Base-by-base conservation (phyloP, 2,797 vertebrate species). In the Gobionotothen gibberifrons region DNA sequence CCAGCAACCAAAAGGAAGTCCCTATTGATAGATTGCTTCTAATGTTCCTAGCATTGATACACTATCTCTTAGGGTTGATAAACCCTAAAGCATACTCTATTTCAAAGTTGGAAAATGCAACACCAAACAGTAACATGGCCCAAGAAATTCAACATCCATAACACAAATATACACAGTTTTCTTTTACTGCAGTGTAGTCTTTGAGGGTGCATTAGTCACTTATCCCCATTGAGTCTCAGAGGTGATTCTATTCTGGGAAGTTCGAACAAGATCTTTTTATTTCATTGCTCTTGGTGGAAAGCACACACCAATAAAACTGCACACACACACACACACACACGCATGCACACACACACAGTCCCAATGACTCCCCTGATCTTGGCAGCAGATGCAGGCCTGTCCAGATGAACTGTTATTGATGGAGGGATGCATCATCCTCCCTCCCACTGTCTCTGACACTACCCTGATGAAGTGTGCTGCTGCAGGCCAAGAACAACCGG, bases 351-450 rank as follows among this genome's bases (percentile, higher is more conserved):
- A 53, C 13, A 17, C n/a, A n/a, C 53, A 36, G 21, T 42, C 47
- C 54, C 51, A 65, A 51, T 51, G 78, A 82, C 49, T 83, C 65
- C 76, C 67, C 69, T 48, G 69, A 57, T 72, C 58, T 62, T 86
- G 84, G 85, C 87, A 83, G 86, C 83, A 82, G 80, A 86, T 77
- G 82, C 78, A 49, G 57, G 54, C 51, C 58, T 81, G 83, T 85
- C 85, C 88, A 86, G 77, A 87, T 88, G 83, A 90, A 76, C 77
- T 67, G 82, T 89, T 89, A 91, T 85, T 82, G 89, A 90, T 81
- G 82, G 83, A 85, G 79, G 56, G 73, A 85, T 89, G 85, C 44
- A 82, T 88, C 85, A 87, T 83, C 78, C 80, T 74, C 58, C 87
- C 88, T 77, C 87, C 82, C 73, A 71, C 87, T 54, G 82, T 69